Evolutionary conservation across 37 sponge, comb jelly and placozoan species (phyloP), one percentile per base, ranked within the genome.

Genomic region (Tethya wilhelma): DNA sequence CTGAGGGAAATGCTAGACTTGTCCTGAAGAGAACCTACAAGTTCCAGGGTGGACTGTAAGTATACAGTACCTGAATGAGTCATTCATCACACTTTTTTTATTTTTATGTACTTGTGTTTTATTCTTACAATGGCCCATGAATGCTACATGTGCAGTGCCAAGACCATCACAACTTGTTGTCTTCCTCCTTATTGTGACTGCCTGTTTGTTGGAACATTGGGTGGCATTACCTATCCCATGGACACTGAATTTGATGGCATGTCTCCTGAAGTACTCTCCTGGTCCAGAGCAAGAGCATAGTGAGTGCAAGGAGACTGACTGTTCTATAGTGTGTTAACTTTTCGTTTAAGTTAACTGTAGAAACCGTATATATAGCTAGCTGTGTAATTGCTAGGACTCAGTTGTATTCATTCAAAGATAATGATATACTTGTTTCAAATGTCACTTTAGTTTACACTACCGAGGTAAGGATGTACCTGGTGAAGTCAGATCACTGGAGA

Each of bases 241-340:
- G 91, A 91, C 44, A 86, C 84, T 29, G 78, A 86, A 56, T 86
- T 91, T 53, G 87, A 86, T 82, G 91, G 91, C 55, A 91, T 91
- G 91, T 91, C 91, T 5, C 91, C 91, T 0, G 91, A 91, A 72
- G 87, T 91, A 1, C 60, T 91, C 31, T 81, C 91, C 12, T 86
- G 87, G 83, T 82, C 91, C 39, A 63, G 91, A 74, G 91, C 91
- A 42, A 70, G 91, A 58, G 79, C 78, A n/a, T 65, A 72, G 86
- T 86, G 65, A 79, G 86, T 77, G 17, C 6, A 19, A 39, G 26
- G 3, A 20, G 20, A 40, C 45, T 67, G 39, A 20, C 9, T 63
- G 14, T 37, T 19, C 34, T 37, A 8, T 34, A 23, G 60, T 59
- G 17, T 49, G 17, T 49, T 17, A 11, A 49, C 17, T 17, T 49